Evolutionary conservation across 1,140 invertebrate species (phyloP).

Genomic region (Gonioctena quinquepunctata): DNA sequence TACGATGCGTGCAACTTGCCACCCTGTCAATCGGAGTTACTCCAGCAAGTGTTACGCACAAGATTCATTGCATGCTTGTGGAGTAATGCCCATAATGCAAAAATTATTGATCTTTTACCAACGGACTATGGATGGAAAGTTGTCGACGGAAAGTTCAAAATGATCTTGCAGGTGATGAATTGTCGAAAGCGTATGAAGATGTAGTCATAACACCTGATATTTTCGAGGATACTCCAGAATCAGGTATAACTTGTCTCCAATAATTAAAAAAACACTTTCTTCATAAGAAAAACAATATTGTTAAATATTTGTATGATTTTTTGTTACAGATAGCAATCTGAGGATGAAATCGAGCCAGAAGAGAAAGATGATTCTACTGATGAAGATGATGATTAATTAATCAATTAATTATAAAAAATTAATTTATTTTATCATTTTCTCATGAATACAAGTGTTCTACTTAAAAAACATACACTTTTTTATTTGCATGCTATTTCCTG

Average conservation of each 20-base stretch:
- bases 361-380: background rate
- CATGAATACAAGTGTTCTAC: no score
- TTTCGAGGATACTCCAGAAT: constrained; percentile 8
- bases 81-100: background rate
- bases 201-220: constrained; percentile 25
- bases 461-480: no score
- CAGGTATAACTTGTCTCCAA: constrained; percentile 2
- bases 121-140: constrained; percentile 40
- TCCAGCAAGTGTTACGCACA: constrained; percentile 37
- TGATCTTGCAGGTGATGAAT: constrained; percentile 42
- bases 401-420: background rate
- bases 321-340: constrained; percentile 13
- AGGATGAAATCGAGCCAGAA: constrained; percentile 12
- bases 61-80: constrained; percentile 35
- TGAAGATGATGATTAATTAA: background rate
- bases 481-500: no score
- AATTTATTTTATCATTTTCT: no score
- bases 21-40: constrained; percentile 41
- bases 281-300: constrained; percentile 13
- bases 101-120: constrained; percentile 13
- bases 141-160: constrained; percentile 39
- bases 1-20: constrained; percentile 31
- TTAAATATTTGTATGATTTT: constrained; percentile 19
- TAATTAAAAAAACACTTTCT: constrained; percentile 1
- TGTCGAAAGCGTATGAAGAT: constrained; percentile 44